Conservation (phyloP, 2,888 invertebrate species). For the Cotesia congregata region DNA sequence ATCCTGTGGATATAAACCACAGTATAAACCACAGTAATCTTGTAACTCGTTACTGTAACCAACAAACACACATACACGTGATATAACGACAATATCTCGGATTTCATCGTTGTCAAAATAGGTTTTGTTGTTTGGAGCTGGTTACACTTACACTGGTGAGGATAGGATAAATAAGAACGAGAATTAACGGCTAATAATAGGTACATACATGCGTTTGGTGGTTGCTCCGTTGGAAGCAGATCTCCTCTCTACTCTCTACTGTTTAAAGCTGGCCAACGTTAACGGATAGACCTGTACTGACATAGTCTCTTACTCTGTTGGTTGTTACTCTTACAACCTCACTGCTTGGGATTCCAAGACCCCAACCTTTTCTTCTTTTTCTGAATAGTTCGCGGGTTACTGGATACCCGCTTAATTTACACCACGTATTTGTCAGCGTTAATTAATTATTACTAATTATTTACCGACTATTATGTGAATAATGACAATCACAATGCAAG, state of each 20-base stretch:
- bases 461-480: background rate
- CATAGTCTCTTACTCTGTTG: background rate
- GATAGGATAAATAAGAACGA: constrained; percentile 32
- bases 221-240: background rate
- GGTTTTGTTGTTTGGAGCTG: constrained; percentile 9
- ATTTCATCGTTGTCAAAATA: constrained; percentile 26
- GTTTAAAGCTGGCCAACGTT: no score
- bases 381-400: background rate
- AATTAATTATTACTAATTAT: background rate
- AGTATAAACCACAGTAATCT: background rate
- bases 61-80: background rate
- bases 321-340: background rate
- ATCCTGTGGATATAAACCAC: background rate
- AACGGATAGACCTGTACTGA: no score
- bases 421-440: background rate
- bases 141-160: constrained; percentile 8
- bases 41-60: background rate
- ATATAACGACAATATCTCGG: constrained; percentile 1
- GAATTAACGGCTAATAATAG: constrained; percentile 66
- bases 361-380: background rate
- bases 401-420: background rate
- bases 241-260: background rate
- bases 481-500: no score
- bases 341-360: background rate
- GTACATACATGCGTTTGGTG: constrained; percentile 58